Evolutionary conservation across 2,113 vertebrate genomes (phyloP), one percentile per base, ranked within the genome.

Genomic region (Poecile atricapillus): DNA sequence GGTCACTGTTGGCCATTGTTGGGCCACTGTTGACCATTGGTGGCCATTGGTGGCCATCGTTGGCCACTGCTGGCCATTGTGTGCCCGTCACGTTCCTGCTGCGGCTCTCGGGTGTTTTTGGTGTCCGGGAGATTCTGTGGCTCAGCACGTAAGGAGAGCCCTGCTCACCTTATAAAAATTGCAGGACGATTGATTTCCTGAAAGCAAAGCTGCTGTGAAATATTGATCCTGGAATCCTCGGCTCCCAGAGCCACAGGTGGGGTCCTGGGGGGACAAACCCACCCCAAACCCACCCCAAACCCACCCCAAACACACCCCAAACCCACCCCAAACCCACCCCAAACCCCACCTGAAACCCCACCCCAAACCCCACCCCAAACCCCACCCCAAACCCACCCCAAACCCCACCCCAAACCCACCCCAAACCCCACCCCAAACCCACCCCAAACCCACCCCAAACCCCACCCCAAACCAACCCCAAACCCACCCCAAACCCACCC

Each of bases 101-200:
- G 37, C 37, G 37, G 37, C 37, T 39, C 37, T 10, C 37, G 37
- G 37, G 37, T 39, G 37, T 39, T 39, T 39, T 39, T 39, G 37
- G 37, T 39, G 37, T 39, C 37, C 37, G 11, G 37, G 37, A 39
- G 37, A 63, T 55, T 28, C 11, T 6, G 31, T 6, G 19, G 50
- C 73, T 83, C 2, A 53, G 88, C 88, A 49, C n/a, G 90, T n/a
- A 89, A 95, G 73, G 91, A 69, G 83, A 97, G 49, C 82, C 60
- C 43, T 69, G 37, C 79, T 90, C 24, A 14, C 46, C 79, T 91
- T 17, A 96, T 97, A 7, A 97, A 97, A 97, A n/a, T 94, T 97
- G 97, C 93, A 97, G 83, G 41, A 15, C 69, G 90, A 89, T 97
- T 88, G 68, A 31, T 95, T 91, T 96, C 96, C 94, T 89, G 90